Base-by-base conservation (phyloP, 53 echinoderm and acorn worm species). In the Echinarachnius parma region DNA sequence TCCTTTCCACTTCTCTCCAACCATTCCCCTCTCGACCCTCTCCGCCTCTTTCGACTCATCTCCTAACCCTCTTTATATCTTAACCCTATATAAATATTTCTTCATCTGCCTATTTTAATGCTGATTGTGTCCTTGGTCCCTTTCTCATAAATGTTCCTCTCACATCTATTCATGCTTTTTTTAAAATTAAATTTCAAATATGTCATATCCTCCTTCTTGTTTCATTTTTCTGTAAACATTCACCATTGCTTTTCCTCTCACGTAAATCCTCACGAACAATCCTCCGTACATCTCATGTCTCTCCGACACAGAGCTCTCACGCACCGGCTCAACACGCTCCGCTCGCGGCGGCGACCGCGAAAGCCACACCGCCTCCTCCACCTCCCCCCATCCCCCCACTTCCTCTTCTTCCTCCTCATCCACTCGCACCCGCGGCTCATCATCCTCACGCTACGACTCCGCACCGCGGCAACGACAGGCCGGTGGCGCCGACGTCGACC, bases 241-340 rank as follows among this genome's bases (percentile, higher is more conserved):
- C 42, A 42, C 8, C 42, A 7, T 42, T 42, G 13, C 45, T 21
- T 46, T 42, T 46, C 11, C 21, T 15, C 71, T 31, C 33, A 61
- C 23, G n/a, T 32, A 2, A 9, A 14, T 57, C 19, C 53, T 58
- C 11, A 54, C 35, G 56, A n/a, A n/a, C n/a, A n/a, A n/a, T n/a
- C n/a, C n/a, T n/a, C n/a, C n/a, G n/a, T n/a, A n/a, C n/a, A n/a
- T n/a, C n/a, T n/a, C n/a, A n/a, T 46, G 28, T 30, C 52, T 61
- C 31, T 53, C 65, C 28, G 13, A 45, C 53, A 23, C 70, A 98
- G 98, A 92, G 72, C 83, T 98, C 30, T 92, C 92, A 31, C 91
- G 92, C 57, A 98, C 91, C 56, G 92, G 98, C 59, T 98, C 98
- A 22, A 84, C 92, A 25, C 88, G 89, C 1, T 98, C 98, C 18